A percentile compares a stretch with the other conserved stretches of the same genome.
phyloP scores from a whole-genome alignment of 2,888 invertebrate genomes.

The Hipparchia semele region DNA sequence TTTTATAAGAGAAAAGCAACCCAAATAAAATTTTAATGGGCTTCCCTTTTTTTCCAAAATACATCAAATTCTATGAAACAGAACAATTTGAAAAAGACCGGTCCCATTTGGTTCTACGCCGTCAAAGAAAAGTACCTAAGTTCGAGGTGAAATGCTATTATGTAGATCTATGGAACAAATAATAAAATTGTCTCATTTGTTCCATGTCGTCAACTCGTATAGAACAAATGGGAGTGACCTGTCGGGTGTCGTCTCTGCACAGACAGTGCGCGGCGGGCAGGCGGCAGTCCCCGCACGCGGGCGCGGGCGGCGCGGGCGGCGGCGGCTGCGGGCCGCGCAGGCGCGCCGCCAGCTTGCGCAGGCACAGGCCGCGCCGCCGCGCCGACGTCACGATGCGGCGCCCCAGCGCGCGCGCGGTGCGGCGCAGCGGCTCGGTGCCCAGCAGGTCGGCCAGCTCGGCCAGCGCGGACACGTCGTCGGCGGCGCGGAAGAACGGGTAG shows the following conservation, averaged over 20 bases:
- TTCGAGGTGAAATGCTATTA: no score
- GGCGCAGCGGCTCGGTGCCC: conserved; percentile 87
- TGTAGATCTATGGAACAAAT: no score
- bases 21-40: no score
- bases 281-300: conserved; percentile 38
- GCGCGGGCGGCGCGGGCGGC: conserved; percentile 33
- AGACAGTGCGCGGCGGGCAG: conserved; percentile 51
- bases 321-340: conserved; percentile 48
- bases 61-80: no score
- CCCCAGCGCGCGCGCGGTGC: conserved; percentile 84
- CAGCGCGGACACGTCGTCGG: conserved; percentile 87
- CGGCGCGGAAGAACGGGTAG: conserved; percentile 93
- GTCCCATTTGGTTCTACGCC: no score
- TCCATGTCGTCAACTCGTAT: no score
- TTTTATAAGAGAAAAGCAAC: no score
- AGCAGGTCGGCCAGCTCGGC: conserved; percentile 92
- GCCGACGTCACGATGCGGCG: conserved; percentile 57
- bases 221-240: background rate
- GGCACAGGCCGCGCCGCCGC: conserved; percentile 59
- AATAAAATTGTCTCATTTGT: no score
- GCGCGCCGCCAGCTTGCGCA: conserved; percentile 59
- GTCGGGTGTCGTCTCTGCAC: conserved; percentile 51
- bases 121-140: no score
- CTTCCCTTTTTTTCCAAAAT: no score
- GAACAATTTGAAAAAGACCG: no score